Conservation (phyloP, 2,797 vertebrate species). For the Channallabes apus region DNA sequence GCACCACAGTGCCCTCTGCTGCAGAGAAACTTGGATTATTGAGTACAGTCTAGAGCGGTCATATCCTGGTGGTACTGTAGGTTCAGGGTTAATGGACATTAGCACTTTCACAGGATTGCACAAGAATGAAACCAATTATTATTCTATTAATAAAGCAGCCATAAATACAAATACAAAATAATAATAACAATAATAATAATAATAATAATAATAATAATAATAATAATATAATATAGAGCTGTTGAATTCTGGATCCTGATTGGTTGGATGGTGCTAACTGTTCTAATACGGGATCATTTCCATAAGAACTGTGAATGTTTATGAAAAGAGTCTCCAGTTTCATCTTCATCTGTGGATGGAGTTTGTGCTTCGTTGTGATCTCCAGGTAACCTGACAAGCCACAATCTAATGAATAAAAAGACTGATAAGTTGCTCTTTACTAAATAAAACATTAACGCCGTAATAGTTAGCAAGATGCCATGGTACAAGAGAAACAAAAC, state of each 20-base stretch:
- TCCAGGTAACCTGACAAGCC: no score
- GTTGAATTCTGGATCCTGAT: neutral
- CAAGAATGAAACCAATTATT: neutral
- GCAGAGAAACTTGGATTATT: neutral
- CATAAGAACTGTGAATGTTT: neutral
- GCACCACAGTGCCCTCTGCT: conserved; percentile 33
- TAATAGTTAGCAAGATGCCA: neutral
- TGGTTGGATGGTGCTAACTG: neutral
- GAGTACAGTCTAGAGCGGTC: neutral
- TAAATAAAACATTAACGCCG: neutral
- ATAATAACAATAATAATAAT: no score
- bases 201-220: no score
- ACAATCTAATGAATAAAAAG: neutral
- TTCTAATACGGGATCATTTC: neutral
- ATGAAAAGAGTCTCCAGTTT: neutral
- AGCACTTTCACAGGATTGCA: neutral
- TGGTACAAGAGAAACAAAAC: neutral
- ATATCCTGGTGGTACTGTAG: neutral
- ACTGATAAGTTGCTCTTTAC: neutral
- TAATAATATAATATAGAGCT: no score
- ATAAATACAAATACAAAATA: neutral
- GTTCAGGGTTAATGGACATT: neutral
- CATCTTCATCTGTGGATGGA: neutral
- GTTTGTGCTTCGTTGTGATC: no score
- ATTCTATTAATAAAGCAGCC: neutral